Evolutionary conservation across 2,113 vertebrate genomes (phyloP).

Genomic region (Mus pahari): DNA sequence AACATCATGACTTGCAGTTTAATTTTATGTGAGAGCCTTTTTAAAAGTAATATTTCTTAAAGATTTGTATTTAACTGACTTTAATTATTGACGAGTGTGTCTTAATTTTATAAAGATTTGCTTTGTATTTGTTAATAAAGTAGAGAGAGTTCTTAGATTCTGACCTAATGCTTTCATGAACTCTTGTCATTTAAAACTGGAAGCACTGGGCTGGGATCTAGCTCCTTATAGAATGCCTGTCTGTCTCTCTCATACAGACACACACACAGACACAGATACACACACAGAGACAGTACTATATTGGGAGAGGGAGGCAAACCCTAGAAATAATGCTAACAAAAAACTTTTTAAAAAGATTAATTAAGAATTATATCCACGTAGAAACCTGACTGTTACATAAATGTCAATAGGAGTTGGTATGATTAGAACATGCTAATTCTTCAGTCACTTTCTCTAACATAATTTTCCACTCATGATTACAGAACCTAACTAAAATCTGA

Average conservation of each 20-base stretch:
- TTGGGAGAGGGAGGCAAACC: background rate
- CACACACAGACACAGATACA: too few relatives aligned
- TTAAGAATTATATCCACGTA: background rate
- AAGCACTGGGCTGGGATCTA: background rate
- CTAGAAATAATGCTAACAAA: constrained; percentile 41
- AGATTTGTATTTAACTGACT: background rate
- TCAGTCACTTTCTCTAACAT: constrained; percentile 6
- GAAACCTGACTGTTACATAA: constrained; percentile 11
- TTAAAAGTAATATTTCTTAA: constrained; percentile 45
- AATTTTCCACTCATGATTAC: background rate
- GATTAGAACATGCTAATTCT: background rate
- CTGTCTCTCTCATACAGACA: too few relatives aligned
- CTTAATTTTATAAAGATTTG: constrained; percentile 44
- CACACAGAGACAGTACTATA: background rate
- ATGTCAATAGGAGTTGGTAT: background rate
- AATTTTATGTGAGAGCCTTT: constrained; percentile 10
- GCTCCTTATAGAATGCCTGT: background rate
- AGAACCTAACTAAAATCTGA: constrained; percentile 46
- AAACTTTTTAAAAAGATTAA: background rate
- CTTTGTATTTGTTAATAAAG: constrained; percentile 53
- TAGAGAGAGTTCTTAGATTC: constrained; percentile 20
- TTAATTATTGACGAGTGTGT: constrained; percentile 40
- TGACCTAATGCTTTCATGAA: constrained; percentile 14
- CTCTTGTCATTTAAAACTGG: constrained; percentile 30
- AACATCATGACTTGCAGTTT: background rate